Base-by-base conservation (phyloP, 2,888 invertebrate genomes). In the Baccha elongata region DNA sequence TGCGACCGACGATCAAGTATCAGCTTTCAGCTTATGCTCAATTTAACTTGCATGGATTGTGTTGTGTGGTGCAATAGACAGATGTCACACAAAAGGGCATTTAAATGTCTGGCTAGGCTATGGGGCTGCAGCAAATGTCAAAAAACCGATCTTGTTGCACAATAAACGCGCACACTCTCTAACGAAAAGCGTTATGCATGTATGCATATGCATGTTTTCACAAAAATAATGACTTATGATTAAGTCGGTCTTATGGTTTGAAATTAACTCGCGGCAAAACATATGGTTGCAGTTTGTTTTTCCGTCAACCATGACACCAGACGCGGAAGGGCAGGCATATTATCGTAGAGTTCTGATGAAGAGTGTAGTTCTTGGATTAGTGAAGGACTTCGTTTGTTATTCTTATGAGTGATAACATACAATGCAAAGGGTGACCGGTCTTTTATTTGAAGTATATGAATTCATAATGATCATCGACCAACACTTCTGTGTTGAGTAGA, bases 201-300 rank as follows among this genome's bases (percentile, higher is more conserved):
- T 78, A 50, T 55, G n/a, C 55, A 23, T 37, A 55, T 19, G 44
- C 19, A n/a, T 35, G 35, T 2, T 8, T n/a, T 7, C 53, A 29
- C 44, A 15, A 60, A 58, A 71, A 58, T 65, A 71, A 79, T 67
- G 72, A 65, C 65, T 55, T 46, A 52, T 72, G 72, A 72, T 72
- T 60, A 60, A 46, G 35, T 67, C 60, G 29, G 48, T 37, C 29
- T 68, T 42, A 50, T 42, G 21, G 19, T 23, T 4, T 26, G 5
- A 8, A 5, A 35, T 50, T 26, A 26, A 6, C 53, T 26, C 23
- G 58, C 58, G 13, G 40, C 48, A 50, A n/a, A 52, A 26, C 76
- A 83, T 72, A 68, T 76, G 76, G 81, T 67, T 48, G 76, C 81
- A 62, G 72, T 72, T 83, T 81, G 76, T 21, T 42, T 64, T 67